Percentiles rank a stretch among this genome's conserved stretches.
These are phyloP conservation scores for Idaea straminata DNA, from an alignment of 2,888 invertebrate genomes.

Conservation along the genomic window DNA sequence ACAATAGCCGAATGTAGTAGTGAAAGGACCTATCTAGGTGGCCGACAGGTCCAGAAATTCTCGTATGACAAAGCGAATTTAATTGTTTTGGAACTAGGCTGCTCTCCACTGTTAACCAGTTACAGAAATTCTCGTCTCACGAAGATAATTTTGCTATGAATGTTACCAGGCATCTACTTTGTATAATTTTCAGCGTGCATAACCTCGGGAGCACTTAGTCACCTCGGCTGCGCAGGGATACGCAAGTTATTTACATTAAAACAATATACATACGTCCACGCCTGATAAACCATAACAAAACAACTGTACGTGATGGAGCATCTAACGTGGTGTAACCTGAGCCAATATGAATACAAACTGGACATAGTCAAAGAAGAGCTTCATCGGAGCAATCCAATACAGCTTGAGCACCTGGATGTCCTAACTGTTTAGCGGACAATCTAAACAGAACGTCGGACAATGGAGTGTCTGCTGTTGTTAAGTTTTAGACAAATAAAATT, in stretches of 20 bases:
- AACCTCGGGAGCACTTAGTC: not conserved
- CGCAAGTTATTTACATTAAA: not conserved
- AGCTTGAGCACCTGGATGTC: not conserved
- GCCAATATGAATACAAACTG: not conserved
- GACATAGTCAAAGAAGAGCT: not conserved
- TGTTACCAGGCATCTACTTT: not conserved
- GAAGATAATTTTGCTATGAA: not conserved
- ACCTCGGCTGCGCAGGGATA: slow-evolving; percentile 3
- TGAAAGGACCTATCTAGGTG: too few species aligned
- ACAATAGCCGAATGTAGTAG: too few species aligned
- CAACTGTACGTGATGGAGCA: not conserved
- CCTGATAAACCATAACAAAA: not conserved
- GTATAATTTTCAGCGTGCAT: not conserved
- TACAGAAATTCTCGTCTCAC: not conserved
- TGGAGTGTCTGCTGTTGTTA: too few species aligned
- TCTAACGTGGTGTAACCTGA: not conserved
- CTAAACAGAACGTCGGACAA: too few species aligned
- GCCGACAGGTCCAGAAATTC: too few species aligned
- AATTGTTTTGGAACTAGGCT: not conserved
- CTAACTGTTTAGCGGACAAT: not conserved
- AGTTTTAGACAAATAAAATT: too few species aligned
- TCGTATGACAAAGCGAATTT: too few species aligned
- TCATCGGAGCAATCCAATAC: not conserved
- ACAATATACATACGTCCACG: slow-evolving; percentile 3
- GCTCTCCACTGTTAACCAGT: not conserved